Evolutionary conservation across 2,888 invertebrate genomes (phyloP).

Genomic region (Aleiodes testaceus): DNA sequence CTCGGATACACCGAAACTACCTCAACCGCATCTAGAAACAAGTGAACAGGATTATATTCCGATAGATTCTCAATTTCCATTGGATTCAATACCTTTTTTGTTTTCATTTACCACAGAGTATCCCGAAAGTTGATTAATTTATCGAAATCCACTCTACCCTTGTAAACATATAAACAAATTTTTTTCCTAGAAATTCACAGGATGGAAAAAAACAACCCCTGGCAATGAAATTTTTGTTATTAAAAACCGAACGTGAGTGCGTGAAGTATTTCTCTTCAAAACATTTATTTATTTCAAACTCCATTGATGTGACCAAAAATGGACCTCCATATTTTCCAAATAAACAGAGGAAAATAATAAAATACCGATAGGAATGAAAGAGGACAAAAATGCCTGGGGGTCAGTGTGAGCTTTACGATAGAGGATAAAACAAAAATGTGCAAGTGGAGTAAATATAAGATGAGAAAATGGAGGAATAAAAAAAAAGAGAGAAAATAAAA

Average conservation of each 20-base stretch:
- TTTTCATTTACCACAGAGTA: background rate
- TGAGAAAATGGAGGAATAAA: background rate
- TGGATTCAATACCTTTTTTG: background rate
- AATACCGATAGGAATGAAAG: no score
- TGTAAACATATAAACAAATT: background rate
- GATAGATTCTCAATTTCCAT: slow-evolving; percentile 20
- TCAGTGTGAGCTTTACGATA: no score
- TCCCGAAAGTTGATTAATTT: slow-evolving; percentile 8
- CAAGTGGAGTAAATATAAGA: slow-evolving; percentile 4
- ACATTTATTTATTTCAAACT: no score
- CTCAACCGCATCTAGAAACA: slow-evolving; percentile 7
- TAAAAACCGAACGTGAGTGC: no score
- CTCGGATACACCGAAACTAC: background rate
- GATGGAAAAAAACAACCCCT: no score
- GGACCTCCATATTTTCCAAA: no score
- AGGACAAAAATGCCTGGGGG: no score
- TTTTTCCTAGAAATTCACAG: no score
- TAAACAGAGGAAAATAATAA: no score
- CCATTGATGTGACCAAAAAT: no score
- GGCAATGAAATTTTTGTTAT: no score
- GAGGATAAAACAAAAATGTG: background rate
- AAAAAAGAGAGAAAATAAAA: background rate
- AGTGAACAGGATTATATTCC: slow-evolving; percentile 8
- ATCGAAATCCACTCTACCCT: slow-evolving; percentile 1
- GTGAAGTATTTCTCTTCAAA: no score